Conservation (phyloP, 2,888 invertebrate genomes). For the Hybos culiciformis region DNA sequence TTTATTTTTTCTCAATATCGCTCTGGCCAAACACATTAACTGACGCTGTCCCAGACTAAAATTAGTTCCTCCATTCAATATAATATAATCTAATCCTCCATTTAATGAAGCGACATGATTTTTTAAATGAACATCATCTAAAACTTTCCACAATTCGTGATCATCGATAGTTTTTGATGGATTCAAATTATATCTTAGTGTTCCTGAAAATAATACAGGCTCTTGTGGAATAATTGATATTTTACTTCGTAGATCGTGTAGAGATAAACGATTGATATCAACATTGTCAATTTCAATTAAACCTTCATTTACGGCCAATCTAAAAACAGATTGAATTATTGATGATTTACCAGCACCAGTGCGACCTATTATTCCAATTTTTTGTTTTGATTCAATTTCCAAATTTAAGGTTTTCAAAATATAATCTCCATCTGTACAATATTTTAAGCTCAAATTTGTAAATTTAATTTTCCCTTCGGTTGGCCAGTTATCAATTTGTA, state of each 20-base stretch:
- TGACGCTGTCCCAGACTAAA: constrained; percentile 76
- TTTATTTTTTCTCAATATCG: constrained; percentile 57
- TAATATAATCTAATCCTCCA: constrained; percentile 40
- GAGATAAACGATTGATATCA: constrained; percentile 47
- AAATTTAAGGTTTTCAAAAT: constrained; percentile 63
- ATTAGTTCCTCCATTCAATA: constrained; percentile 60
- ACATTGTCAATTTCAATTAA: constrained; percentile 56
- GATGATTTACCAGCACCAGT: constrained; percentile 84
- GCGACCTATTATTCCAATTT: constrained; percentile 75
- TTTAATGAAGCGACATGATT: constrained; percentile 43
- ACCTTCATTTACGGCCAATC: constrained; percentile 60
- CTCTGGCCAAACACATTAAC: constrained; percentile 64
- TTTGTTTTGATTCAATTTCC: constrained; percentile 35
- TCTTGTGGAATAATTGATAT: constrained; percentile 85
- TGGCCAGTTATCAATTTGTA: constrained; percentile 47
- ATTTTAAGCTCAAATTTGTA: constrained; percentile 38
- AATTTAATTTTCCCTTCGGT: constrained; percentile 46
- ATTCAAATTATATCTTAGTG: constrained; percentile 63
- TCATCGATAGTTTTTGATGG: constrained; percentile 60
- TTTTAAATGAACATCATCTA: constrained; percentile 57
- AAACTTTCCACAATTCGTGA: constrained; percentile 53
- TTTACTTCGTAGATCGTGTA: constrained; percentile 57
- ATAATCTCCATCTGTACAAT: constrained; percentile 50
- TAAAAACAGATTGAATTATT: constrained; percentile 62
- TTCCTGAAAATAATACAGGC: constrained; percentile 65